phyloP scores from a whole-genome alignment of 2,888 invertebrate species.

The Omphaloscelis lunosa region DNA sequence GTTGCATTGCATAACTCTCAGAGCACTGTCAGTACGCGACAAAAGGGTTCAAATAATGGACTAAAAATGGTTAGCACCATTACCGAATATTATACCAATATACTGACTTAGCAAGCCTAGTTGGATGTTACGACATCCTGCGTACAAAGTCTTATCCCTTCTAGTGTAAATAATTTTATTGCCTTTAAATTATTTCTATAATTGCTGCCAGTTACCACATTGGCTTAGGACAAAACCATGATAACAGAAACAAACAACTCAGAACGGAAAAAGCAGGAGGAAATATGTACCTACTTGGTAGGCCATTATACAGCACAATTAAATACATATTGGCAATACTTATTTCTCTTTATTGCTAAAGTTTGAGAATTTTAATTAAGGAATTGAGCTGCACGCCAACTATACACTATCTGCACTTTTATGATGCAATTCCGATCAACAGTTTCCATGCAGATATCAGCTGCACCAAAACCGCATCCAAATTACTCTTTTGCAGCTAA shows the following conservation, averaged over 20 bases:
- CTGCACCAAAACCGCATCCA: background rate
- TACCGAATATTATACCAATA: background rate
- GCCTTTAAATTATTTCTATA: conserved; percentile 8
- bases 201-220: conserved; percentile 7
- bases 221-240: conserved; percentile 43
- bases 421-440: background rate
- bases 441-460: background rate
- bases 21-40: background rate
- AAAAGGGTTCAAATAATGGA: background rate
- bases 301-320: conserved; percentile 4
- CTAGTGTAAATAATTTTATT: background rate
- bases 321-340: conserved; percentile 4
- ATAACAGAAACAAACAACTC: conserved; percentile 48
- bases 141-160: background rate
- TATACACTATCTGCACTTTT: background rate
- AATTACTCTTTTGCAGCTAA: background rate
- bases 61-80: background rate
- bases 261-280: conserved; percentile 15
- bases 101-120: background rate
- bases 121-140: background rate
- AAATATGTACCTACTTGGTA: conserved; percentile 30
- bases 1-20: background rate
- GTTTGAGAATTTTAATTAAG: conserved; percentile 14
- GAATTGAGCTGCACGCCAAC: no score
- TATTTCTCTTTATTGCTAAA: background rate